A percentile compares a stretch with the other conserved stretches of the same genome.
phyloP scores from a whole-genome alignment of 2,888 invertebrate species.

The Drosophila nr. perissopoda region DNA sequence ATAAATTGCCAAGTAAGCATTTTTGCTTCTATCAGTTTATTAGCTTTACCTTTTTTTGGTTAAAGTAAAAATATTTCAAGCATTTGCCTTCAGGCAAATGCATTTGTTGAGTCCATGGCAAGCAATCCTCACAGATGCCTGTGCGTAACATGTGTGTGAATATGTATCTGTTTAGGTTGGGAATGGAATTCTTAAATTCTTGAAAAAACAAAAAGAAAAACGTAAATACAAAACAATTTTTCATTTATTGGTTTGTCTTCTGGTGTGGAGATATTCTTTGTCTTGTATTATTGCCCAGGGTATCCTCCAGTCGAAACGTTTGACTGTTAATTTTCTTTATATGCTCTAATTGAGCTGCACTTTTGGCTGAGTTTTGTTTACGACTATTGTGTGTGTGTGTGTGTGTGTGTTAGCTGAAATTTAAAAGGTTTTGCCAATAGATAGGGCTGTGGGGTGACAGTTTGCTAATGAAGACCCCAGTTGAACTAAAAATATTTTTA shows the following conservation, averaged over 20 bases:
- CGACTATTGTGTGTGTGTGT: neutral
- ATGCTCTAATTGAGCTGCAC: neutral
- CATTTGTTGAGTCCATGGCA: neutral
- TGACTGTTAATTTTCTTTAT: neutral
- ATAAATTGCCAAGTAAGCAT: neutral
- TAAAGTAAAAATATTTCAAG: neutral
- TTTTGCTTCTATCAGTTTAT: neutral
- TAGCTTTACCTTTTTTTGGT: neutral
- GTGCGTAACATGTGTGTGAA: neutral
- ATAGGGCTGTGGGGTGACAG: neutral
- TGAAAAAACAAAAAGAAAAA: neutral
- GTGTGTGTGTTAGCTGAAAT: neutral
- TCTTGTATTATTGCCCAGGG: neutral
- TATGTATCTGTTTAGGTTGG: neutral
- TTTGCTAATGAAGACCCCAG: conserved; percentile 21
- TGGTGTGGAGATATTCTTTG: neutral
- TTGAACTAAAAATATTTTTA: conserved; percentile 47
- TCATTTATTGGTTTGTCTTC: neutral
- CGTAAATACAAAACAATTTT: neutral
- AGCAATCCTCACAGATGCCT: neutral
- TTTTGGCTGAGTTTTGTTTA: neutral
- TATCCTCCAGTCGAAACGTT: neutral
- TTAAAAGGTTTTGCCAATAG: conserved; percentile 1
- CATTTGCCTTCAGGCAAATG: neutral
- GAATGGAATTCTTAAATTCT: neutral